phyloP scores from a whole-genome alignment of 2,113 vertebrate genomes.

The Leiothrix lutea region DNA sequence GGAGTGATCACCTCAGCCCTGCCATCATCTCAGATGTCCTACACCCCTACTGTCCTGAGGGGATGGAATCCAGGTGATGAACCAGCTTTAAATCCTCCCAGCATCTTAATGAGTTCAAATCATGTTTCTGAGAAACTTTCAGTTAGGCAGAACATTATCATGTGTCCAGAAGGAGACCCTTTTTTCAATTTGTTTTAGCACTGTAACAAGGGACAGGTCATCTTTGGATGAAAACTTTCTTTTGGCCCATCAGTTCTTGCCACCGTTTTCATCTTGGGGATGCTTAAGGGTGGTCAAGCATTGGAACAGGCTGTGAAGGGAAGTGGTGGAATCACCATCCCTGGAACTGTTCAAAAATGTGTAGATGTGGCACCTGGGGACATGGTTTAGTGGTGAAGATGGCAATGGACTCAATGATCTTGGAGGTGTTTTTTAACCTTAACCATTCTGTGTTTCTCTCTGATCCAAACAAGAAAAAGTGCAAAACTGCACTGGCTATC shows the following conservation, averaged over 20 bases:
- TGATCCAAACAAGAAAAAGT: neutral
- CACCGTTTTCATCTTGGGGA: neutral
- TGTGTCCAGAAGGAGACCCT: neutral
- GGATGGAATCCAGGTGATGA: neutral
- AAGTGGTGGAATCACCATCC: neutral
- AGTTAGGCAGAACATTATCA: rapidly evolving
- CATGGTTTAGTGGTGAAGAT: neutral
- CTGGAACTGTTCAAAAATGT: neutral
- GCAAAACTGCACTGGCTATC: neutral
- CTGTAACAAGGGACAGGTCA: neutral
- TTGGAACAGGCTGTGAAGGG: neutral
- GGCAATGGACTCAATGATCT: neutral
- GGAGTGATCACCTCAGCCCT: rapidly evolving
- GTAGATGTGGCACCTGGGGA: neutral
- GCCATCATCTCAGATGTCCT: neutral
- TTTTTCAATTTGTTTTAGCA: neutral
- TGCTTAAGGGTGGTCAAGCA: neutral
- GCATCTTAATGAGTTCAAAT: neutral
- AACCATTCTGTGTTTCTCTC: neutral
- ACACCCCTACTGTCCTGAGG: neutral
- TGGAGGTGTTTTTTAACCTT: neutral
- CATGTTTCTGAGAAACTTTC: neutral
- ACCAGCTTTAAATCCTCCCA: neutral
- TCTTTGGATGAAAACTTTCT: neutral
- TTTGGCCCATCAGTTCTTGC: neutral